phyloP scores from a whole-genome alignment of 92 coral and sea anemone species.

The Epizoanthus rinbou region DNA sequence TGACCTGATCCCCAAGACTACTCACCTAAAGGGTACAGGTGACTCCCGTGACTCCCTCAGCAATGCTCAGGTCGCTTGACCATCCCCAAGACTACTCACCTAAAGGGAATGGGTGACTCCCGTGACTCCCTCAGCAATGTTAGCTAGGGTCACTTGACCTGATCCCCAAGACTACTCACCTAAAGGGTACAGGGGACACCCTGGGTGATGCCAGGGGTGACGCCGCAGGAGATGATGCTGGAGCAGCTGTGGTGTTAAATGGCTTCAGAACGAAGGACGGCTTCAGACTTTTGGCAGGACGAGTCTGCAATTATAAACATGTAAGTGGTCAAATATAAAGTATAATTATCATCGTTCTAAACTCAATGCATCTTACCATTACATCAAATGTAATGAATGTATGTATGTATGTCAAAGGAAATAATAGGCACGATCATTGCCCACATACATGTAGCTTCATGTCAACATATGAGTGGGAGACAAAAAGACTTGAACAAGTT shows the following conservation, averaged over 20 bases:
- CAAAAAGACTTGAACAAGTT: too few species aligned
- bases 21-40: slow-evolving; percentile 8
- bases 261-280: slow-evolving; percentile 86
- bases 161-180: not conserved
- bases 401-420: too few species aligned
- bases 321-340: too few species aligned
- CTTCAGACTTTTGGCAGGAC: slow-evolving; percentile 49
- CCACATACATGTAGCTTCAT: too few species aligned
- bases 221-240: slow-evolving; percentile 79
- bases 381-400: too few species aligned
- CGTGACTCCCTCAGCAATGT: slow-evolving; percentile 58
- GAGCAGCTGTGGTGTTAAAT: slow-evolving; percentile 72
- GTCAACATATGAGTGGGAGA: too few species aligned
- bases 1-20: not conserved
- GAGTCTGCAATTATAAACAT: slow-evolving; percentile 4
- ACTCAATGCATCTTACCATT: too few species aligned
- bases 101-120: not conserved
- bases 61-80: not conserved
- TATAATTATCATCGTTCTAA: too few species aligned
- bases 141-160: not conserved
- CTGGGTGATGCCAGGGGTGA: slow-evolving; percentile 82
- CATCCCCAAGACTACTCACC: not conserved
- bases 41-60: too few species aligned
- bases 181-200: slow-evolving; percentile 1
- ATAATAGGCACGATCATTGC: too few species aligned